Evolutionary conservation across 2,113 vertebrate species (phyloP), one percentile per base, ranked within the genome.

Genomic region (Tachycineta bicolor): DNA sequence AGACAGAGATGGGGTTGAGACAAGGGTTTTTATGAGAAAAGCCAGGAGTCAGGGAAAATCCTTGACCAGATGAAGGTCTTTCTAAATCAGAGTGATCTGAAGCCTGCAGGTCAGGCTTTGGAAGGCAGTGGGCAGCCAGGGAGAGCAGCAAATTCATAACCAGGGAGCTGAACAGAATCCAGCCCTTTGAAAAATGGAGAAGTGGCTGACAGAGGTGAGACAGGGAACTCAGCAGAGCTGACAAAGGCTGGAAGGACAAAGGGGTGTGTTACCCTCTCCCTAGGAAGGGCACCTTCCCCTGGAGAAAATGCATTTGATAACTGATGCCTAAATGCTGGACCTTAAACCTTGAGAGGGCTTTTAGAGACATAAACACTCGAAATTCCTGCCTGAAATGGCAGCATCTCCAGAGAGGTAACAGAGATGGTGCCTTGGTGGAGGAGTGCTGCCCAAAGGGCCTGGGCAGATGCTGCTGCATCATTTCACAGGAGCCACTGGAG

Each of bases 51-150:
- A 70, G 34, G 71, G 65, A 84, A 96, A 92, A 77, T 79, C 69
- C 58, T 65, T 26, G 44, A 37, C 14, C 22, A 34, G 63, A n/a
- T 28, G 60, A 69, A 73, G 34, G 23, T 86, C 34, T 86, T 55
- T 43, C 68, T 67, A 41, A 83, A 63, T 70, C 10, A 75, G 43
- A 37, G 24, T 41, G n/a, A n/a, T 79, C 41, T 47, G 67, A 50
- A 83, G 55, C 9, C 20, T 25, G 63, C 0, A 0, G 39, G 3
- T 37, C 52, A 41, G 76, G 62, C 25, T 89, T 33, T 9, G 29
- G 74, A 43, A 71, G 29, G 74, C 37, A 37, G 4, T 0, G 0
- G 55, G 44, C 4, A 11, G 49, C 43, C 1, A 2, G 14, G 17
- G 43, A 13, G 28, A 89, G 26, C 74, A 83, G 73, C 33, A 53